Base-by-base conservation (phyloP, 2,113 vertebrate species). In the Mirza zaza region DNA sequence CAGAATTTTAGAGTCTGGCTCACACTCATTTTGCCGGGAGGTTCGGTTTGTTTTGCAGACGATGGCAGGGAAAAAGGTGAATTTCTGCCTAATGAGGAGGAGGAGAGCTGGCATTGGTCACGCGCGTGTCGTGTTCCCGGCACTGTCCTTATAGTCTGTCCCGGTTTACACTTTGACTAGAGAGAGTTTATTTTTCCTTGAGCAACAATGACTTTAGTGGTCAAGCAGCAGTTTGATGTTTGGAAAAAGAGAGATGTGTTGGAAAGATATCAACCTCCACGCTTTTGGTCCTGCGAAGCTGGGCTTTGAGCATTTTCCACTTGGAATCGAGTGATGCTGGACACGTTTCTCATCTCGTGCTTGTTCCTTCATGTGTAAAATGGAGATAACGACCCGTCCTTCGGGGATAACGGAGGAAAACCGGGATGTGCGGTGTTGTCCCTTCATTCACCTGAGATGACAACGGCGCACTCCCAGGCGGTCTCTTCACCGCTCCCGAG, bases 371-470 rank as follows among this genome's bases (percentile, higher is more conserved):
- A 0, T 14, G 75, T 1, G 0, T 82, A 77, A 55, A 42, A 14
- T n/a, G 45, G 68, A 57, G 61, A 5, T 10, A 2, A 52, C 0
- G 34, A 25, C 12, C 3, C 2, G 0, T 20, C 50, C 23, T 48
- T 42, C 14, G 14, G 83, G 42, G 63, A 8, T 8, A 55, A 20
- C 42, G 8, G 82, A 48, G 34, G 39, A 63, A 36, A 29, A 12
- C 20, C 5, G 2, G 0, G 0, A 7, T 0, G 0, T 1, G 14
- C 13, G 32, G 17, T 2, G 7, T 34, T 18, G 5, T 20, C 32
- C 21, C 4, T 0, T 5, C 27, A 52, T 34, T 61, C 20, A 0
- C 32, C 39, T 27, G 27, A 34, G 52, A 21, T 7, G n/a, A 27
- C 6, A 39, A 21, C 45, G 1, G 2, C 8, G 0, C 7, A 7